Base-by-base conservation (phyloP, 2,888 invertebrate genomes). In the Ophion ellenae region DNA sequence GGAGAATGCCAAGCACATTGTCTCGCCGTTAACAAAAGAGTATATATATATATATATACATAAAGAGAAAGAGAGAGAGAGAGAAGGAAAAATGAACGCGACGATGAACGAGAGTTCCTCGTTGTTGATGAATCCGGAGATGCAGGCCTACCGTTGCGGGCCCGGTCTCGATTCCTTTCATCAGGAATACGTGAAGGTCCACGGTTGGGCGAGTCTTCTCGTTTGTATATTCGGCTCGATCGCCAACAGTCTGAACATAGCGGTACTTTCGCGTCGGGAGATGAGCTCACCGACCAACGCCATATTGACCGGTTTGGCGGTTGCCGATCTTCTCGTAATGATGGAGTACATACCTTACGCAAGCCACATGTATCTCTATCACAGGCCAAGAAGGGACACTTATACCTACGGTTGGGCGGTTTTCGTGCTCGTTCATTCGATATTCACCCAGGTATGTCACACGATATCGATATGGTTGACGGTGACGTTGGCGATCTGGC, bases 381-480 rank as follows among this genome's bases (percentile, higher is more conserved):
- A 93, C 88, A 71, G 94, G 91, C 94, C 95, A 88, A 87, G 95
- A n/a, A 94, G 95, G 66, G 95, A 95, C 81, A 95, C 95, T 64
- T 95, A 95, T 87, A 95, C 95, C 0, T 98, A 97, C 93, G 95
- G 96, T 2, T 98, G 97, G 97, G 96, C 97, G 0, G 95, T 97
- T 32, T 98, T 97, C 93, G 97, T 98, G n/a, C 96, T 97, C 88
- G 97, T 98, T 91, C 98, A 99, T 94, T 98, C 98, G 45, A 97
- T 98, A 91, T 98, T 98, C 93, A 96, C 97, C 36, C 98, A 98
- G 94, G 97, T 97, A 32, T 96, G 97, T 92, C 97, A 97, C 94
- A 98, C 99, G 1, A 97, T 98, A 87, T 98, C 98, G 1, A 98
- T 98, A 89, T 98, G 98, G 96, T 94, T 99, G 89, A 99, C 99